phyloP scores from a whole-genome alignment of 2,113 vertebrate species.

The Platanista minor region DNA sequence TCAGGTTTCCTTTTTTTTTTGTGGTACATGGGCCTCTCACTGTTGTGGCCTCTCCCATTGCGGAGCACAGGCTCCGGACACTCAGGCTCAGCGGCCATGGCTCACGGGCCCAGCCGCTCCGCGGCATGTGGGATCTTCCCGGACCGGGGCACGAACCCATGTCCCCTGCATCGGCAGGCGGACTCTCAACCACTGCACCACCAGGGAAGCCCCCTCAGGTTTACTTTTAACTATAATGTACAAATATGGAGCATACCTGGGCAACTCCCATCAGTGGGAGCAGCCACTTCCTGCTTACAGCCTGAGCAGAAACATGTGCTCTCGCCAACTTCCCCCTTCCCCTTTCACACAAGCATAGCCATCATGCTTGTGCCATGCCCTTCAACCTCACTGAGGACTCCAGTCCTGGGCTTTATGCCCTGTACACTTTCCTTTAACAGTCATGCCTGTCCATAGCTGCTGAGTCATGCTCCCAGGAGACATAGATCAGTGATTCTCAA shows the following conservation, averaged over 20 bases:
- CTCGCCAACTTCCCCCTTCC: neutral
- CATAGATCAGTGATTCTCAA: neutral
- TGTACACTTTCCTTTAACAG: neutral
- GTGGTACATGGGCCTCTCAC: too few species aligned
- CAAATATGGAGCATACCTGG: too few species aligned
- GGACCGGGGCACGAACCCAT: too few species aligned
- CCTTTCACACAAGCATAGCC: neutral
- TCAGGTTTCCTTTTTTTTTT: neutral
- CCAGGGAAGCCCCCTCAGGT: too few species aligned
- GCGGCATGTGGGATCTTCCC: too few species aligned
- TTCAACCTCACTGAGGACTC: neutral
- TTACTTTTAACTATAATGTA: neutral
- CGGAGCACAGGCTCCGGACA: too few species aligned
- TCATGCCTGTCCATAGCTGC: neutral
- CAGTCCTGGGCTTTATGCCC: neutral
- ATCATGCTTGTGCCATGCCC: neutral
- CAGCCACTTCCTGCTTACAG: conserved; percentile 61
- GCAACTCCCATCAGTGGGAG: neutral
- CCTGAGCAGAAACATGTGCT: neutral
- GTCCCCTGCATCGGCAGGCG: too few species aligned
- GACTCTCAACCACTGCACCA: too few species aligned
- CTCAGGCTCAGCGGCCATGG: too few species aligned
- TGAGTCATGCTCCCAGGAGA: neutral
- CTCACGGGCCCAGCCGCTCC: too few species aligned
- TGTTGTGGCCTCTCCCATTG: too few species aligned